Conservation (phyloP, 1,140 invertebrate species). For the Solenopsis invicta region DNA sequence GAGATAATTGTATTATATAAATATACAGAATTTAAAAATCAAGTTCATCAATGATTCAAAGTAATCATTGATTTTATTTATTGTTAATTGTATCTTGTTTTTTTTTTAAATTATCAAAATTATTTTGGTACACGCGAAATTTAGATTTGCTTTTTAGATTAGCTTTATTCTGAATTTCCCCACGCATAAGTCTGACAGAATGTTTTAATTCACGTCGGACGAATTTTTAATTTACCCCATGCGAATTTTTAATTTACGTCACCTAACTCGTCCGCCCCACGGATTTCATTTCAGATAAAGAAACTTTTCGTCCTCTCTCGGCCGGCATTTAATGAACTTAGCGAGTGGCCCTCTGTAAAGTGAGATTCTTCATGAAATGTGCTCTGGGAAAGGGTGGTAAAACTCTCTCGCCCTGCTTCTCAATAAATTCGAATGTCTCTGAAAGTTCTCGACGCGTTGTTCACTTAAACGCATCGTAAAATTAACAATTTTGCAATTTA, state of each 20-base stretch:
- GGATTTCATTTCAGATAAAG: slow-evolving; percentile 77
- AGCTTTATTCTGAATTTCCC: background rate
- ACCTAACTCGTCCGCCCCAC: background rate
- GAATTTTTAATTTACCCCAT: slow-evolving; percentile 51
- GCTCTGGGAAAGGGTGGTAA: slow-evolving; percentile 1
- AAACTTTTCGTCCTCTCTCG: slow-evolving; percentile 52
- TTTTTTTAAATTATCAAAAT: slow-evolving; percentile 18
- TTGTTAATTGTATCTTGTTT: background rate
- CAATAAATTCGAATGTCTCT: slow-evolving; percentile 36
- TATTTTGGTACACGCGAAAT: background rate
- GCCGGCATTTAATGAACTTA: slow-evolving; percentile 66
- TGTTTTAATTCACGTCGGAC: background rate
- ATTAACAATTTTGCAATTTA: slow-evolving; percentile 37
- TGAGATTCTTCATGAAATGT: slow-evolving; percentile 14
- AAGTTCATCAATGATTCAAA: background rate
- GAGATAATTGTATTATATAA: background rate
- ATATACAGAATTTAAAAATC: background rate
- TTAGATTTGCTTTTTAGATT: background rate
- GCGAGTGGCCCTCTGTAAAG: slow-evolving; percentile 21
- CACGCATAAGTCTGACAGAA: background rate
- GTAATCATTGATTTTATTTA: no score
- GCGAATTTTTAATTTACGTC: slow-evolving; percentile 65
- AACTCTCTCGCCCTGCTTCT: slow-evolving; percentile 11
- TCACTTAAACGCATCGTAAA: slow-evolving; percentile 34
- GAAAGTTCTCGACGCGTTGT: background rate